phyloP scores from a whole-genome alignment of 64 coral and sea anemone species.

The Exaiptasia diaphana region DNA sequence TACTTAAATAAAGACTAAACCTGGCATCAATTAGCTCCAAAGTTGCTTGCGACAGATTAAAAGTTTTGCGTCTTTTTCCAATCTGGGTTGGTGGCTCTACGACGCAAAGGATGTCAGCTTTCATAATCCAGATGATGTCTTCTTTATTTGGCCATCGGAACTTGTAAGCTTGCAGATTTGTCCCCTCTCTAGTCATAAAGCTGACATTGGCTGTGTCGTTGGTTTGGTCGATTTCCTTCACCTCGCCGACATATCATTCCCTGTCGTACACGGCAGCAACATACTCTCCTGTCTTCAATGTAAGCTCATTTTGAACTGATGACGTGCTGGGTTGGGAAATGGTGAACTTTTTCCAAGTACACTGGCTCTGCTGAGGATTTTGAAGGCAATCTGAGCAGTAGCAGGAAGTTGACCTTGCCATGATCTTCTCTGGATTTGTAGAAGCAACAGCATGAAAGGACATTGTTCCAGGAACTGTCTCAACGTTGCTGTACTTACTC shows the following conservation, averaged over 20 bases:
- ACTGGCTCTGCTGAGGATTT: neutral
- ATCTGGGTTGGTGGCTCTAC: neutral
- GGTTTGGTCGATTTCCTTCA: neutral
- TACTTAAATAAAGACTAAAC: neutral
- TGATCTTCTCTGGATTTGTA: slow-evolving; percentile 14
- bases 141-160: neutral
- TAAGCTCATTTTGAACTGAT: neutral
- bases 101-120: neutral
- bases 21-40: neutral
- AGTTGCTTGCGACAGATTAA: neutral
- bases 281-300: neutral
- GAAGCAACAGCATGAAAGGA: slow-evolving; percentile 18
- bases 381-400: slow-evolving; percentile 11
- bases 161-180: neutral
- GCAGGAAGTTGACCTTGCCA: slow-evolving; percentile 11
- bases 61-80: neutral
- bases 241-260: slow-evolving; percentile 28
- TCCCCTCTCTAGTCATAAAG: neutral
- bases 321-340: neutral
- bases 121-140: neutral
- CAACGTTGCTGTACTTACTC: neutral
- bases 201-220: neutral
- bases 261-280: slow-evolving; percentile 7
- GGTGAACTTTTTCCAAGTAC: neutral
- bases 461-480: slow-evolving; percentile 37